Conservation (phyloP, 2,888 invertebrate genomes). For the Heliconius ethilla region DNA sequence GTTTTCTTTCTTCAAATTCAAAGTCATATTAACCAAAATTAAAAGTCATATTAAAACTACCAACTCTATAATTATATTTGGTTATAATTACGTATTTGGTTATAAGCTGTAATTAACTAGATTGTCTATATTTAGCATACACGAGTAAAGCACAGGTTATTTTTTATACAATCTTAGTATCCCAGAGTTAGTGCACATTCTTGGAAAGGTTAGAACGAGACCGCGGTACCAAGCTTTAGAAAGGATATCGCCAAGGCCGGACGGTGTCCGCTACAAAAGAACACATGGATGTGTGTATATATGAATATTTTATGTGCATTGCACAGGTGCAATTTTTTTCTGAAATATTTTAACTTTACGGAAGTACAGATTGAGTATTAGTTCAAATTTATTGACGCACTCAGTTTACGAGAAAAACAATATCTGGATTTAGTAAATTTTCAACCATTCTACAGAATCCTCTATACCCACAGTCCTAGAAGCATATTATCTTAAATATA, state of each 20-base stretch:
- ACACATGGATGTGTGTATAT: conserved; percentile 38
- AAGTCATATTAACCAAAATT: neutral
- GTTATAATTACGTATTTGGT: neutral
- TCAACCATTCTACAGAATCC: no score
- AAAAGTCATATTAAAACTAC: neutral
- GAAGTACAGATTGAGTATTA: no score
- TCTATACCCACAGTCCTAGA: neutral
- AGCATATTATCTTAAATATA: neutral
- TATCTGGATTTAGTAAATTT: neutral
- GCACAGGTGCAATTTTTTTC: neutral
- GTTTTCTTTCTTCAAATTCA: no score
- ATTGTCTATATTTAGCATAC: neutral
- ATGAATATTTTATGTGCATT: neutral
- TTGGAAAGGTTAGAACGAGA: conserved; percentile 42
- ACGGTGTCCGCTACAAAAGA: conserved; percentile 44
- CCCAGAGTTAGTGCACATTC: conserved; percentile 33
- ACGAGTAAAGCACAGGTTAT: neutral
- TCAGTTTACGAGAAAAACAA: neutral
- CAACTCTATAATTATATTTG: no score
- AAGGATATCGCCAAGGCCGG: conserved; percentile 52
- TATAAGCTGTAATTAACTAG: neutral
- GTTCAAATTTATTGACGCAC: no score
- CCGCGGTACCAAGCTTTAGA: conserved; percentile 49
- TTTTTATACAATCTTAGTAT: conserved; percentile 19
- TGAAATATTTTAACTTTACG: neutral